phyloP scores from a whole-genome alignment of 1,140 invertebrate species.

The Hyles vespertilio region DNA sequence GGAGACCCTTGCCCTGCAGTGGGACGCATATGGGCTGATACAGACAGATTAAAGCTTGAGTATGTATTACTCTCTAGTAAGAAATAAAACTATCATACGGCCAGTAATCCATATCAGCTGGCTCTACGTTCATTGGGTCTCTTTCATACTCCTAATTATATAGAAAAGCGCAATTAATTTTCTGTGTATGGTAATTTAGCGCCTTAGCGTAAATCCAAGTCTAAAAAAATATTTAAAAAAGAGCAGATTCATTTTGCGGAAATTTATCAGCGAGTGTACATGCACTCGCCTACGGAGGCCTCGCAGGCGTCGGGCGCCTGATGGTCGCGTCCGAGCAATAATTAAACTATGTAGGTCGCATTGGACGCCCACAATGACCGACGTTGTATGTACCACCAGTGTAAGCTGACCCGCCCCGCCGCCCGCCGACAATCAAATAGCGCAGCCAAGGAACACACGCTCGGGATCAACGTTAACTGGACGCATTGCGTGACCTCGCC shows the following conservation, averaged over 20 bases:
- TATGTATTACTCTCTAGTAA: no score
- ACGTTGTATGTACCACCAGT: slow-evolving; percentile 37
- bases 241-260: not conserved
- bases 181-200: no score
- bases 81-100: no score
- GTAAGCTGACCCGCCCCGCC: slow-evolving; percentile 29
- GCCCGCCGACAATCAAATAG: slow-evolving; percentile 25
- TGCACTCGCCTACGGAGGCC: slow-evolving; percentile 50
- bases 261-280: slow-evolving; percentile 9
- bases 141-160: no score
- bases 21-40: no score
- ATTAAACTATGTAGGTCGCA: slow-evolving; percentile 64
- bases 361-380: slow-evolving; percentile 48
- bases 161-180: no score
- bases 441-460: slow-evolving; percentile 17
- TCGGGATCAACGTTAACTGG: slow-evolving; percentile 37
- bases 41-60: no score
- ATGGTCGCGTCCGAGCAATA: slow-evolving; percentile 59
- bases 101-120: no score
- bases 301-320: slow-evolving; percentile 57
- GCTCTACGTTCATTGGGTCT: no score
- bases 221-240: not conserved
- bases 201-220: no score
- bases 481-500: slow-evolving; percentile 40
- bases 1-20: no score